These are phyloP conservation scores for Drosophila oshimai DNA, from an alignment of 1,140 invertebrate genomes.

Conservation along the genomic window DNA sequence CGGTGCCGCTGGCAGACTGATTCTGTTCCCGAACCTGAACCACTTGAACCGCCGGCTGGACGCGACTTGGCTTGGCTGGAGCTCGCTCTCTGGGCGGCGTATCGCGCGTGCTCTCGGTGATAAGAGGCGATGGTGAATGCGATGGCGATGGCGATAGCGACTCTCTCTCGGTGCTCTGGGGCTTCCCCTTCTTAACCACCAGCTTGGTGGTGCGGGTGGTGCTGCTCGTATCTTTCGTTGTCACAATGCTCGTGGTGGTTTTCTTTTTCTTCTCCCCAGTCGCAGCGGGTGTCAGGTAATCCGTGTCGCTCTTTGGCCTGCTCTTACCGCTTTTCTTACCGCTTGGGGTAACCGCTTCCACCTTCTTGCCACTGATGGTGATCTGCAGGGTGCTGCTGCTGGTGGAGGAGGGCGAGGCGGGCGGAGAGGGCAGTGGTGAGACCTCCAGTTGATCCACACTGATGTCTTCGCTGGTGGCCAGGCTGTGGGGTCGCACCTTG, in stretches of 20 bases:
- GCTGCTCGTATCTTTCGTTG: slow-evolving; percentile 44
- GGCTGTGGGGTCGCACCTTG: slow-evolving; percentile 65
- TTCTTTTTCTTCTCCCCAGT: slow-evolving; percentile 18
- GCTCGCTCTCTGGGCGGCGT: slow-evolving; percentile 76
- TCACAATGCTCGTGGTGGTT: slow-evolving; percentile 44
- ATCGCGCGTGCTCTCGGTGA: slow-evolving; percentile 77
- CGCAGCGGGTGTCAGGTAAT: slow-evolving; percentile 68
- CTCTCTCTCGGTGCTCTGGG: slow-evolving; percentile 17
- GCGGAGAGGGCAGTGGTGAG: not conserved
- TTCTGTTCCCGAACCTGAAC: slow-evolving; percentile 51
- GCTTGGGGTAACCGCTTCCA: slow-evolving; percentile 38
- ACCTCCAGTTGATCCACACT: slow-evolving; percentile 32
- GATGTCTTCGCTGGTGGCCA: slow-evolving; percentile 55
- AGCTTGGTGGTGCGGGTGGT: slow-evolving; percentile 65
- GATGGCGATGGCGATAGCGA: slow-evolving; percentile 12
- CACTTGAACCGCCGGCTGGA: slow-evolving; percentile 19
- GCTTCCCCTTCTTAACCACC: slow-evolving; percentile 58
- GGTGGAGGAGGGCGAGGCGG: slow-evolving; percentile 11
- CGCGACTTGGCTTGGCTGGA: slow-evolving; percentile 75
- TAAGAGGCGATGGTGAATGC: slow-evolving; percentile 50
- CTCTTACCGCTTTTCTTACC: slow-evolving; percentile 31
- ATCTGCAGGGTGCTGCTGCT: slow-evolving; percentile 65
- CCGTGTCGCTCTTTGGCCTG: slow-evolving; percentile 59
- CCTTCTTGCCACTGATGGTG: slow-evolving; percentile 78
- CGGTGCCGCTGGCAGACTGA: slow-evolving; percentile 50